These are phyloP conservation scores for Lutraria rhynchaena DNA, from an alignment of 1,140 invertebrate species.

Conservation along the genomic window DNA sequence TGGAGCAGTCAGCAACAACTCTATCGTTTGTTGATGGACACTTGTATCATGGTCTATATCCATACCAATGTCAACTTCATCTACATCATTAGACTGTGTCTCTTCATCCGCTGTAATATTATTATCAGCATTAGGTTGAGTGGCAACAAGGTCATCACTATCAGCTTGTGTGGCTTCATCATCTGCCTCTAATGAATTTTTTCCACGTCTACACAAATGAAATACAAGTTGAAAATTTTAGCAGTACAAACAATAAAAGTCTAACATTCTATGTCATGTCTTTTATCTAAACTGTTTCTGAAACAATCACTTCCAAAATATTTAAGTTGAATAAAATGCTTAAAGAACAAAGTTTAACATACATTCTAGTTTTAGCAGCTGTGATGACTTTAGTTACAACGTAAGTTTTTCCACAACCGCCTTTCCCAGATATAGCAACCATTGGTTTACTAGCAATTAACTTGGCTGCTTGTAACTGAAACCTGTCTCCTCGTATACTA, in stretches of 20 bases:
- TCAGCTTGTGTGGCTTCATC: too few relatives aligned
- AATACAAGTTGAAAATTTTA: too few relatives aligned
- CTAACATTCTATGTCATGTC: too few relatives aligned
- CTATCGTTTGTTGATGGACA: constrained; percentile 20
- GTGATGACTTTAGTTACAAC: constrained; percentile 73
- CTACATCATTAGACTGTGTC: not conserved
- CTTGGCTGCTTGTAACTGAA: constrained; percentile 72
- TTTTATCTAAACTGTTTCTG: too few relatives aligned
- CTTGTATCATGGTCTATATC: not conserved
- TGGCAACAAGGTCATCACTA: too few relatives aligned
- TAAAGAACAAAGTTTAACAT: not conserved
- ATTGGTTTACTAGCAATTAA: constrained; percentile 69
- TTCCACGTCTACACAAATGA: too few relatives aligned
- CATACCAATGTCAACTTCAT: not conserved
- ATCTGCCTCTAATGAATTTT: too few relatives aligned
- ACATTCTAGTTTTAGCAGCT: constrained; percentile 36
- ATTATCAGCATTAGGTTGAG: too few relatives aligned
- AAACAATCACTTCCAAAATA: too few relatives aligned
- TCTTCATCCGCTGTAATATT: not conserved
- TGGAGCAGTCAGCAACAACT: constrained; percentile 74
- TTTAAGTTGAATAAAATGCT: too few relatives aligned
- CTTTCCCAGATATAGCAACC: constrained; percentile 77
- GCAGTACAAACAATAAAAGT: too few relatives aligned
- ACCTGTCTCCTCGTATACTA: constrained; percentile 61
- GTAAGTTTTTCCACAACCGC: constrained; percentile 80